These are phyloP conservation scores for Vollenhovia emeryi DNA, from an alignment of 1,140 invertebrate genomes.

Conservation along the genomic window DNA sequence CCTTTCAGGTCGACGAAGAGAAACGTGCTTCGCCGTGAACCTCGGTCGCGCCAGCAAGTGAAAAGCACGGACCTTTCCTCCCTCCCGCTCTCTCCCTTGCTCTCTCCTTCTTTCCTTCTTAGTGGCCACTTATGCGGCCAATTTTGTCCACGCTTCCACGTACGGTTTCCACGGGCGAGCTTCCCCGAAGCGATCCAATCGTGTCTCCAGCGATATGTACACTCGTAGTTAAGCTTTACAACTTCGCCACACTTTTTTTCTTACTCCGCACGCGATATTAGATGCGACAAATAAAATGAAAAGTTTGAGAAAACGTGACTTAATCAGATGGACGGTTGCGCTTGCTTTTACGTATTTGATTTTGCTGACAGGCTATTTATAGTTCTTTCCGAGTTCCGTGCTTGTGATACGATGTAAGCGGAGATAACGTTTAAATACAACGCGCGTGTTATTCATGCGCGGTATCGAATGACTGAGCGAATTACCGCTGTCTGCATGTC, in stretches of 20 bases:
- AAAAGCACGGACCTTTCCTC: conserved; percentile 35
- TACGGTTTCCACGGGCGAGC: conserved; percentile 21
- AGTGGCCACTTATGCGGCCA: conserved; percentile 36
- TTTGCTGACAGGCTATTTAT: not conserved
- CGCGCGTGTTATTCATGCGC: not conserved
- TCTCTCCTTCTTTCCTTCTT: not conserved
- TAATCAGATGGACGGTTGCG: not conserved
- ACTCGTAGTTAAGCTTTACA: conserved; percentile 40
- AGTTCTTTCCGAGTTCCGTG: not conserved
- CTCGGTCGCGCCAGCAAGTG: conserved; percentile 46
- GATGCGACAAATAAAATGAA: conserved; percentile 38
- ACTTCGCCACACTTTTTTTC: conserved; percentile 28
- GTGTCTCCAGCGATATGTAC: conserved; percentile 47
- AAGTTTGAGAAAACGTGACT: not conserved
- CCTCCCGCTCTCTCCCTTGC: not conserved
- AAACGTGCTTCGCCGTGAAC: conserved; percentile 48
- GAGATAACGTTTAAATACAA: not conserved
- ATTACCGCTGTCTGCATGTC: not conserved
- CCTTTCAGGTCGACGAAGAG: conserved; percentile 50
- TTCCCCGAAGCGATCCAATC: conserved; percentile 48
- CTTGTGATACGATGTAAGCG: not conserved
- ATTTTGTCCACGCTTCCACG: conserved; percentile 39
- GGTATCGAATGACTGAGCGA: not conserved
- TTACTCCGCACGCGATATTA: conserved; percentile 41
- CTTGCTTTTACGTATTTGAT: not conserved